Evolutionary conservation across 2,888 invertebrate species (phyloP), one percentile per base, ranked within the genome.

Genomic region (Lydus trimaculatus): DNA sequence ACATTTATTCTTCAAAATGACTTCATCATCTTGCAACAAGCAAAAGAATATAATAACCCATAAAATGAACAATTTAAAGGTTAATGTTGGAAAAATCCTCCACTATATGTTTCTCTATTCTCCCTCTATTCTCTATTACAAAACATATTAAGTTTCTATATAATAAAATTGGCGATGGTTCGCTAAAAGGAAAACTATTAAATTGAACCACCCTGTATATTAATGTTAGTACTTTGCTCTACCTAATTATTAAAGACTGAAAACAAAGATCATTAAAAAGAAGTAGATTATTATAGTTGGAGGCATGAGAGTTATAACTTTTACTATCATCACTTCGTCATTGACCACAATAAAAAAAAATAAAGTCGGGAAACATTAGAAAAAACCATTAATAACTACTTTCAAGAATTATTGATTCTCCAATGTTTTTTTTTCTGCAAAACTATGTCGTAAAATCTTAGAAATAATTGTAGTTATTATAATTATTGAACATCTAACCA

Each of bases 321-420:
- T 56, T 56, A 11, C 56, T 25, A 56, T 56, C 56, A 56, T 13
- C 56, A 56, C 56, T 56, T 48, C 48, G 48, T 48, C 48, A 48
- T 17, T 9, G 9, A 48, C 8, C 0, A 20, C 25, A 56, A 15
- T 15, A 13, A 25, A 20, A 56, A 17, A 13, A 17, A 43, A 43
- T 5, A 17, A 2, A 43, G 4, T 9, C 20, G 11, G 8, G 48
- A 15, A 25, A 25, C 15, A 56, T 20, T 25, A 56, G 6, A 56
- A 43, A 6, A 3, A 43, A n/a, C n/a, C 2, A 17, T 9, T 5
- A n/a, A 43, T 11, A 2, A 23, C 9, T 7, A 52, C 11, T 9
- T 39, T n/a, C 48, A 48, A 48, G 4, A 48, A 48, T 17, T 20
- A 20, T 20, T 48, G 20, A 48, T 48, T 48, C 20, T 17, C 48